Evolutionary conservation across 37 sponge, comb jelly and placozoan genomes (phyloP).

Genomic region (Beroe forskalii): DNA sequence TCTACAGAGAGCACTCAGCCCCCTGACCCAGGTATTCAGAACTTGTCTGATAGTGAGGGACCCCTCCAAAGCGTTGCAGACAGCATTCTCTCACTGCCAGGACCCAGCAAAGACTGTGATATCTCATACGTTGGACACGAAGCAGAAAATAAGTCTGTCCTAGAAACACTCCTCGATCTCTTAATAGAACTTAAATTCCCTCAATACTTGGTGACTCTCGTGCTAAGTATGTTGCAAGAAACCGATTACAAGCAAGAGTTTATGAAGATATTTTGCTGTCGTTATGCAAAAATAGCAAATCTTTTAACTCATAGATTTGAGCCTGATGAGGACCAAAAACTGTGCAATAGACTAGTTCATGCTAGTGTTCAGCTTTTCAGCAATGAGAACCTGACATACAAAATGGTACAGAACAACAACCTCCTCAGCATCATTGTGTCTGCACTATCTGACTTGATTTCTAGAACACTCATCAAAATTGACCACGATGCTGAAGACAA

Average conservation of each 20-base stretch:
- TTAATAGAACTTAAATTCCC: slow-evolving; percentile 24
- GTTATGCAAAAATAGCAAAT: slow-evolving; percentile 36
- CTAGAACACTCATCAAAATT: slow-evolving; percentile 1
- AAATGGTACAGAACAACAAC: slow-evolving; percentile 47
- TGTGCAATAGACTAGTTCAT: slow-evolving; percentile 9
- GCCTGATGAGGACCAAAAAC: slow-evolving; percentile 20
- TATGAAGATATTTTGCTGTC: not conserved
- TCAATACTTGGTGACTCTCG: slow-evolving; percentile 11
- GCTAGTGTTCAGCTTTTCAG: slow-evolving; percentile 46
- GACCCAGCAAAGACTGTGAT: slow-evolving; percentile 59
- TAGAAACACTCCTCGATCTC: slow-evolving; percentile 13
- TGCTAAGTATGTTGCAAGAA: slow-evolving; percentile 28
- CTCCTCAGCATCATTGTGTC: slow-evolving; percentile 22
- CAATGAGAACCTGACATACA: slow-evolving; percentile 6
- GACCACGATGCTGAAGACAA: slow-evolving; percentile 32
- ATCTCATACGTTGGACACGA: not conserved
- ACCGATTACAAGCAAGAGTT: slow-evolving; percentile 32
- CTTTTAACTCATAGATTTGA: slow-evolving; percentile 47
- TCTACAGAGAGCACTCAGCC: slow-evolving; percentile 11
- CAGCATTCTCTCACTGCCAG: slow-evolving; percentile 39
- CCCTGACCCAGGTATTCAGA: slow-evolving; percentile 1
- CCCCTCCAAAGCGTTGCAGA: slow-evolving; percentile 5
- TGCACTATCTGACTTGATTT: slow-evolving; percentile 3
- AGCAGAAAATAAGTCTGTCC: not conserved
- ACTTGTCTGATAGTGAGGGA: not conserved